A percentile compares a stretch with the other conserved stretches of the same genome.
phyloP scores from a whole-genome alignment of 2,113 vertebrate species.

The Erythrocercus mccallii region DNA sequence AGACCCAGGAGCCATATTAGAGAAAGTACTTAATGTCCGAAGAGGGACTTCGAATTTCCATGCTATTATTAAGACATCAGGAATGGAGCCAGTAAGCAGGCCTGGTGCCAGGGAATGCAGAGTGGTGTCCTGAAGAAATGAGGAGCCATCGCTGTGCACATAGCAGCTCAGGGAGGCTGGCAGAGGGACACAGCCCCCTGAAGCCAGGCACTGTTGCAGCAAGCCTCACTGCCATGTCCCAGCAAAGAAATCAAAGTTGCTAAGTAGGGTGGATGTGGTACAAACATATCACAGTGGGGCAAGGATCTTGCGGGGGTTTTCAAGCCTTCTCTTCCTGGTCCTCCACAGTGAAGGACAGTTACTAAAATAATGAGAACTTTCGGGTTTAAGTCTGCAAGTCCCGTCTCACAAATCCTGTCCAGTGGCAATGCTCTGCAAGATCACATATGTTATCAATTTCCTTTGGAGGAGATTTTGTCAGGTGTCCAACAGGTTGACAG shows the following conservation, averaged over 20 bases:
- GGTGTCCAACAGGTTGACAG: neutral
- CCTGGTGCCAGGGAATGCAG: neutral
- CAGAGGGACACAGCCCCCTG: neutral
- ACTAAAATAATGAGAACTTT: neutral
- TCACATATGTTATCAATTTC: neutral
- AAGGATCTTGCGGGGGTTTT: neutral
- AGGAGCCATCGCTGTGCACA: neutral
- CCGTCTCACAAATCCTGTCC: neutral
- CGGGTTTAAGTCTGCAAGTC: neutral
- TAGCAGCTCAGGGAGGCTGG: rapidly evolving
- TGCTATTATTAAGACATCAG: neutral
- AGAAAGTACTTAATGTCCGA: neutral
- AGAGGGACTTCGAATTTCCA: neutral
- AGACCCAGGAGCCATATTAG: neutral
- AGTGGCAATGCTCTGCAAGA: neutral
- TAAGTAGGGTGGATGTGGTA: neutral
- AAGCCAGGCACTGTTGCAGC: neutral
- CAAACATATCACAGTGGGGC: neutral
- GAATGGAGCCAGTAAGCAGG: neutral
- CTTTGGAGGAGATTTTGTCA: neutral
- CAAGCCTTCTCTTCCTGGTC: neutral
- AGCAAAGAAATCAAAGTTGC: neutral
- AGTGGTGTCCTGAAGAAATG: rapidly evolving
- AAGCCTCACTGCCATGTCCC: neutral
- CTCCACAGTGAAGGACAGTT: neutral